phyloP scores from a whole-genome alignment of 1,140 invertebrate species.

The Metopolophium dirhodum region DNA sequence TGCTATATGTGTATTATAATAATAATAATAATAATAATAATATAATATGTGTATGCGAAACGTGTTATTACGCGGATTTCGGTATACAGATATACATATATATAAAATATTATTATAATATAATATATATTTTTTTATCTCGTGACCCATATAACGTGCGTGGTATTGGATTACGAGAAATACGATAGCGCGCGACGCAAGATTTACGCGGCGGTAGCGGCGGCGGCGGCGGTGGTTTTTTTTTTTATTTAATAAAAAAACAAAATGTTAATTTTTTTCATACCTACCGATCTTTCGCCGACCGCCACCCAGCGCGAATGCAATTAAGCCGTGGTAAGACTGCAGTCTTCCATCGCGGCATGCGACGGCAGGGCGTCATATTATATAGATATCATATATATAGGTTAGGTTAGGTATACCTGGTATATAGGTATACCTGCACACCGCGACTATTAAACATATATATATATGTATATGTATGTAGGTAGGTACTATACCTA shows the following conservation, averaged over 20 bases:
- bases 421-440: no score
- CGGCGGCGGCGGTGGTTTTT: background rate
- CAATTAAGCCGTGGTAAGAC: background rate
- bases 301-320: constrained; percentile 31
- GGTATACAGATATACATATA: background rate
- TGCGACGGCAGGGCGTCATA: background rate
- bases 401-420: no score
- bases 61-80: constrained; percentile 54
- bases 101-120: no score
- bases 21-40: constrained; percentile 9
- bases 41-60: constrained; percentile 24
- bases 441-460: no score
- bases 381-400: background rate
- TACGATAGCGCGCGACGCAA: background rate
- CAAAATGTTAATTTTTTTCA: background rate
- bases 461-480: background rate
- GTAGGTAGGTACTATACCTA: background rate
- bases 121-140: background rate
- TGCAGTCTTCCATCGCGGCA: no score
- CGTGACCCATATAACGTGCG: constrained; percentile 39
- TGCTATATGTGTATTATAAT: background rate
- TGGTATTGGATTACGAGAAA: constrained; percentile 39
- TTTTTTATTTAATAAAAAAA: background rate
- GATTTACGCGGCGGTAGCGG: background rate
- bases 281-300: background rate